Evolutionary conservation across 2,113 vertebrate genomes (phyloP).

Genomic region (Synodontis membranacea): DNA sequence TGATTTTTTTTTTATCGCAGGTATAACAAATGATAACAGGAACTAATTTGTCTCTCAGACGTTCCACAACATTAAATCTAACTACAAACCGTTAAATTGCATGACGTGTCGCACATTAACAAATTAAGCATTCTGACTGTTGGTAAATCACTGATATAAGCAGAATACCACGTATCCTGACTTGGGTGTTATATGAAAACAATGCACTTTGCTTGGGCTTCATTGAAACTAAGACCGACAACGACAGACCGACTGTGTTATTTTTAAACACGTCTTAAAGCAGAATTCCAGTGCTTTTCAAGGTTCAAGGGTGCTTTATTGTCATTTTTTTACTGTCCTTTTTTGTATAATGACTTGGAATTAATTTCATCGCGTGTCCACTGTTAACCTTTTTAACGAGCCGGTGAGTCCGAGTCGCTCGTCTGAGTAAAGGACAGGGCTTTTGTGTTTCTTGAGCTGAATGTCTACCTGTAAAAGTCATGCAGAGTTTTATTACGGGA

Average conservation of each 20-base stretch:
- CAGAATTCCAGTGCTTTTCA: conserved; percentile 19
- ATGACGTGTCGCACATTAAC: not conserved
- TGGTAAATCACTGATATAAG: not conserved
- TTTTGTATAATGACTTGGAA: conserved; percentile 24
- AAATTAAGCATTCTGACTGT: not conserved
- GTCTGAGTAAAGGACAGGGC: not conserved
- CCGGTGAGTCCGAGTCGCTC: conserved; percentile 3
- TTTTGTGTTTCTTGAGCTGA: not conserved
- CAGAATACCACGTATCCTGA: not conserved
- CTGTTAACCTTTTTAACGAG: conserved; percentile 40
- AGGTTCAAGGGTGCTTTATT: no score
- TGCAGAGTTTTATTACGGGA: not conserved
- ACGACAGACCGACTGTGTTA: not conserved
- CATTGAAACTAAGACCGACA: not conserved
- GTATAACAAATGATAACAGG: not conserved
- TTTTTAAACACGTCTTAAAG: conserved; percentile 6
- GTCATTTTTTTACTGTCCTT: no score
- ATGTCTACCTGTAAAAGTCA: not conserved
- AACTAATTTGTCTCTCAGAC: not conserved
- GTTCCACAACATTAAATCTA: not conserved
- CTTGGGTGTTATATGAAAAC: not conserved
- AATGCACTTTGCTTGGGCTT: not conserved
- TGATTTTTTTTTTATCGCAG: not conserved
- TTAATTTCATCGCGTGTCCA: conserved; percentile 37
- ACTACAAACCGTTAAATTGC: not conserved